A percentile compares a stretch with the other conserved stretches of the same genome.
These are phyloP conservation scores for Atta texana DNA, from an alignment of 1,140 invertebrate genomes.

Conservation along the genomic window DNA sequence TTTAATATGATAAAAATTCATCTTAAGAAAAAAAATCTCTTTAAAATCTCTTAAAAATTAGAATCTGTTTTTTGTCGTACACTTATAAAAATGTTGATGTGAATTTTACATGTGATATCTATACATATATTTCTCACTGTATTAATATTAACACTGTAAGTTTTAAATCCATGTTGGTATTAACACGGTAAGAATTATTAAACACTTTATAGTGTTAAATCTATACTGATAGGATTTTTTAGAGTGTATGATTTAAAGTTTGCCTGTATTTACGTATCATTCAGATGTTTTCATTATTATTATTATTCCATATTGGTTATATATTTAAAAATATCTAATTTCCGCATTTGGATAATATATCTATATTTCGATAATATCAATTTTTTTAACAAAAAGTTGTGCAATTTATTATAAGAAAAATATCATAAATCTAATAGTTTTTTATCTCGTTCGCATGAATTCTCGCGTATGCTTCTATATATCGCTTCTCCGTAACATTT, in stretches of 20 bases:
- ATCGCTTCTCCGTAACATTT: neutral
- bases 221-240: no score
- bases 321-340: neutral
- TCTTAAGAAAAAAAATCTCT: neutral
- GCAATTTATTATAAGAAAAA: neutral
- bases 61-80: neutral
- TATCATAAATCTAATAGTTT: neutral
- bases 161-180: no score
- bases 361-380: neutral
- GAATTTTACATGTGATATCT: no score
- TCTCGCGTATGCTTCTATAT: neutral
- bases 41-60: neutral
- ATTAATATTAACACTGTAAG: no score
- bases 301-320: neutral
- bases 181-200: no score
- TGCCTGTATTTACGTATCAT: no score
- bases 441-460: constrained; percentile 4
- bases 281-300: neutral
- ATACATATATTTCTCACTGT: no score
- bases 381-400: neutral
- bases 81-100: no score
- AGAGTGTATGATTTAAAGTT: no score
- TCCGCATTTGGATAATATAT: neutral
- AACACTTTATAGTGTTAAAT: no score
- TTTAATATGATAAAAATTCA: neutral